Base-by-base conservation (phyloP, 1,140 invertebrate genomes). In the Teleogryllus occipitalis region DNA sequence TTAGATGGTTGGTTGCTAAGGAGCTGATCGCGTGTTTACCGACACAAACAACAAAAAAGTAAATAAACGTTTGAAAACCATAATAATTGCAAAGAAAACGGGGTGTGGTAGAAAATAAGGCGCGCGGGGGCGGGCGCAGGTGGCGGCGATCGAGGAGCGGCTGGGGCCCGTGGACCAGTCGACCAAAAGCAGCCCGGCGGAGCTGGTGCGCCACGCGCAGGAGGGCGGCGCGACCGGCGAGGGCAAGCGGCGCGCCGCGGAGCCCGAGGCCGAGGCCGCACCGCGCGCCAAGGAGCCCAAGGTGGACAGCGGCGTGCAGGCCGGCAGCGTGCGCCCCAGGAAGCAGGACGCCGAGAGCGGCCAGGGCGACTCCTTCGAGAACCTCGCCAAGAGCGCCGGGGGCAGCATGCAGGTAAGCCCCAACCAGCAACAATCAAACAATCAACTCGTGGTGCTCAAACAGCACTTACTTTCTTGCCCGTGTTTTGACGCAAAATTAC, bases 341-440 rank as follows among this genome's bases (percentile, higher is more conserved):
- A 77, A 46, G n/a, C 47, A 47, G n/a, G 76, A 74, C 7, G 79
- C 76, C 7, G 79, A 80, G 75, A 76, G 74, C 12, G 73, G 79
- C 22, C 78, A 79, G 74, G 78, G 78, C 8, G 78, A 48, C 5
- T 79, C 78, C 7, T 79, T 79, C n/a, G 78, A 79, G 47, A 48
- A 79, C 14, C 18, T 77, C 8, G 8, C 22, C 18, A 4, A 27
- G 18, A 14, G 10, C 54, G 27, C 27, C 27, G 27, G 1, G 27
- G 27, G 27, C 27, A 39, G 27, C 27, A 5, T 1, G 27, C 27
- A 39, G 27, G 27, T 39, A 39, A 39, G 1, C 1, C 1, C 1
- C 27, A 39, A 39, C 27, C 27, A 39, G 27, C 27, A 2, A 5
- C 27, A 39, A n/a, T n/a, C n/a, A n/a, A n/a, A n/a, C n/a, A n/a